Conservation (phyloP, 2,113 vertebrate species). For the Rhea americana region DNA sequence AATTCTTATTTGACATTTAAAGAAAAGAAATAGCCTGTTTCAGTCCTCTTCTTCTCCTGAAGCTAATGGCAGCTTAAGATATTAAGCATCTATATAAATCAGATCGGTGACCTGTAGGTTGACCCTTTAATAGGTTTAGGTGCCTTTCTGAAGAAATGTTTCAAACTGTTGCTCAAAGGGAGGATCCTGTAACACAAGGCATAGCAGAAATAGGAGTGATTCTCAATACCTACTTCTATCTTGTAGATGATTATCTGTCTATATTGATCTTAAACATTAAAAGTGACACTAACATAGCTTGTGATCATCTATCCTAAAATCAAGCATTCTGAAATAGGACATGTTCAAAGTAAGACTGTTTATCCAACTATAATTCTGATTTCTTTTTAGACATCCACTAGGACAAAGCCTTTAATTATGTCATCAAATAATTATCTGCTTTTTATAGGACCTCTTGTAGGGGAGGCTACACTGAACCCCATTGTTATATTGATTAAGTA, state of each 20-base stretch:
- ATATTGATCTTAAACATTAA: neutral
- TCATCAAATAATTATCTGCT: neutral
- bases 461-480: no score
- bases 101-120: neutral
- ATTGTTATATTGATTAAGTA: no score
- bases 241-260: neutral
- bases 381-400: neutral
- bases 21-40: neutral
- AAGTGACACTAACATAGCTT: neutral
- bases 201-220: neutral
- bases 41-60: neutral
- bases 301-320: neutral
- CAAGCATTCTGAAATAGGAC: neutral
- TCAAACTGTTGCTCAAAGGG: neutral
- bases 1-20: slow-evolving; percentile 36
- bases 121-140: neutral
- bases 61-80: neutral
- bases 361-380: neutral
- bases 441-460: neutral
- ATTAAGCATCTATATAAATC: neutral
- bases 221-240: neutral
- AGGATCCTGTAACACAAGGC: neutral
- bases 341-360: neutral
- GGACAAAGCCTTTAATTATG: neutral
- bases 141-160: neutral